A percentile compares a stretch with the other conserved stretches of the same genome.
Conservation (phyloP, 2,113 vertebrate genomes). For the Hypanus sabinus region DNA sequence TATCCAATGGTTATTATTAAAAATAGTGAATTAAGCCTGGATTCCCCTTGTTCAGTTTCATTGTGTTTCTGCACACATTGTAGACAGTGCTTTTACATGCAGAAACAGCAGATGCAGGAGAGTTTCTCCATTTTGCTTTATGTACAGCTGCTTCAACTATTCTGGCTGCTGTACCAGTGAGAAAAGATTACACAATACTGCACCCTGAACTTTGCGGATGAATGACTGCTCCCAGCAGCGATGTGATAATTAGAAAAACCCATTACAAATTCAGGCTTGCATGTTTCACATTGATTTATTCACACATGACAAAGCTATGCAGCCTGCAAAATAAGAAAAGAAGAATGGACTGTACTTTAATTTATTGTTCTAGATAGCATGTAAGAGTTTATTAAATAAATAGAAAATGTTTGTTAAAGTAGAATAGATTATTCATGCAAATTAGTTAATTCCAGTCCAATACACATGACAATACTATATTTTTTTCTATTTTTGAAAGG, state of each 20-base stretch:
- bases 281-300: slow-evolving; percentile 36
- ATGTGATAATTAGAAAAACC: slow-evolving; percentile 9
- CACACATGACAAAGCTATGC: slow-evolving; percentile 10
- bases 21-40: neutral
- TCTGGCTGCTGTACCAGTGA: slow-evolving; percentile 6
- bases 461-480: neutral
- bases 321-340: neutral
- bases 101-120: neutral
- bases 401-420: neutral
- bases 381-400: neutral
- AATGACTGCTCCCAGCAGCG: slow-evolving; percentile 20
- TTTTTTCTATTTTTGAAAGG: neutral
- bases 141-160: neutral
- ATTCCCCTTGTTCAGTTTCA: neutral
- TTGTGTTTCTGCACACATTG: neutral
- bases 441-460: neutral
- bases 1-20: neutral
- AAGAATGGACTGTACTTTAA: neutral
- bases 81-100: neutral
- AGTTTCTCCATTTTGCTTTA: neutral
- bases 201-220: slow-evolving; percentile 6
- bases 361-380: neutral
- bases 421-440: neutral
- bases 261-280: slow-evolving; percentile 25
- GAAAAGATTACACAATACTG: neutral